Conservation (phyloP, 1,140 invertebrate genomes). For the Euura saliciscinereae region DNA sequence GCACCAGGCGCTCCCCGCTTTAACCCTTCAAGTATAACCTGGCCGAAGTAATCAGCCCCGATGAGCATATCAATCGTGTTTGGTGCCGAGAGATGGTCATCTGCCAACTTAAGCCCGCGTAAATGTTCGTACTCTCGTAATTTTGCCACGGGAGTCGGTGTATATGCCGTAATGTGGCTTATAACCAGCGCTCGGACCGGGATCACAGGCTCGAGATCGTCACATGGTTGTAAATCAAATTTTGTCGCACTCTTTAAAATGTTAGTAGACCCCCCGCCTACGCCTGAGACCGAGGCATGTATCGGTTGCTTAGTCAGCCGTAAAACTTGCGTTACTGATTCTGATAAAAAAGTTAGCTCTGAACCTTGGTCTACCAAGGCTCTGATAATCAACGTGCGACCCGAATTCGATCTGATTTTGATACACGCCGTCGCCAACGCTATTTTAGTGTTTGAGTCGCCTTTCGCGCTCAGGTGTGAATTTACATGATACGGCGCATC, state of each 20-base stretch:
- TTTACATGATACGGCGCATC: too few species aligned
- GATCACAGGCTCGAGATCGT: too few species aligned
- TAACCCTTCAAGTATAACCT: constrained; percentile 14
- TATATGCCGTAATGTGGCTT: background rate
- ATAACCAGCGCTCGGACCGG: background rate
- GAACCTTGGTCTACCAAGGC: too few species aligned
- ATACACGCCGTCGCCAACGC: too few species aligned
- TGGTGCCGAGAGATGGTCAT: background rate
- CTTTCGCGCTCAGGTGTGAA: too few species aligned
- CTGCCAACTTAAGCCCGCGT: background rate
- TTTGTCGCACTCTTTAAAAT: background rate
- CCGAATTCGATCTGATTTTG: too few species aligned
- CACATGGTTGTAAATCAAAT: too few species aligned
- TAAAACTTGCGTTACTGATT: too few species aligned
- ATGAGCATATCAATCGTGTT: constrained; percentile 14
- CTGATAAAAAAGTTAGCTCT: too few species aligned
- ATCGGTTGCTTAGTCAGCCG: background rate
- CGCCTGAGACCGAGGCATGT: background rate
- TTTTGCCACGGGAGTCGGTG: background rate
- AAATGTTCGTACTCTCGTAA: background rate
- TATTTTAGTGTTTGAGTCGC: too few species aligned
- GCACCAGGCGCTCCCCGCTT: constrained; percentile 8
- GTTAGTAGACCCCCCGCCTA: background rate
- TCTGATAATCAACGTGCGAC: too few species aligned
- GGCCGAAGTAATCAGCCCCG: constrained; percentile 19